Evolutionary conservation across 1,140 invertebrate genomes (phyloP).

Genomic region (Carcinoscorpius rotundicauda): DNA sequence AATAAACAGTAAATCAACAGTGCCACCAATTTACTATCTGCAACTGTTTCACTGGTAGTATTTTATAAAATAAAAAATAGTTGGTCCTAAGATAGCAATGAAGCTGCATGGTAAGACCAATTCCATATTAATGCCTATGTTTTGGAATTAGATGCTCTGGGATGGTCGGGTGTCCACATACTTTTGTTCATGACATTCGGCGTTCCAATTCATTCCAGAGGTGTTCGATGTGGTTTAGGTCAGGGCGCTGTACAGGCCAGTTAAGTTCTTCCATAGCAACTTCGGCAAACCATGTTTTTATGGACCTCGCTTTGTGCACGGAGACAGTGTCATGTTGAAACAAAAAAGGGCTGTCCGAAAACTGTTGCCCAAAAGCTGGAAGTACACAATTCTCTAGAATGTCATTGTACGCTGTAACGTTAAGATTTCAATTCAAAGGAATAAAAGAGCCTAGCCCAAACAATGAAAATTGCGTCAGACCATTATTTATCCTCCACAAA

Average conservation of each 20-base stretch:
- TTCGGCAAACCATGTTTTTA: background rate
- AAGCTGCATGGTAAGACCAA: too few species aligned
- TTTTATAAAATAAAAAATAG: too few species aligned
- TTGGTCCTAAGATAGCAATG: too few species aligned
- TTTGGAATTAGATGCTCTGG: too few species aligned
- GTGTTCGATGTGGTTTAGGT: slow-evolving; percentile 3
- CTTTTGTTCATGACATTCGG: background rate
- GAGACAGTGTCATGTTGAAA: background rate
- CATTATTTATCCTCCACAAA: background rate
- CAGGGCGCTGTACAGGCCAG: slow-evolving; percentile 5
- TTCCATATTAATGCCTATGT: too few species aligned
- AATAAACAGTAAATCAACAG: too few species aligned
- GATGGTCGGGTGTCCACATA: too few species aligned
- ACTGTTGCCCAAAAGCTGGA: background rate
- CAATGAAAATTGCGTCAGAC: background rate
- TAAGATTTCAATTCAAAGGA: background rate
- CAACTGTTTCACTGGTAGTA: too few species aligned
- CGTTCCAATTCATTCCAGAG: slow-evolving; percentile 2
- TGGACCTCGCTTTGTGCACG: background rate
- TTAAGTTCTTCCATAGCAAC: slow-evolving; percentile 1
- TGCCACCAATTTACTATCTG: too few species aligned
- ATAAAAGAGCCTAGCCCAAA: background rate
- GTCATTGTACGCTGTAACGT: background rate
- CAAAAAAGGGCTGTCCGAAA: background rate
- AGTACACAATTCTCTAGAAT: background rate